Evolutionary conservation across 2,888 invertebrate species (phyloP).

Genomic region (Aphodius sticticus): DNA sequence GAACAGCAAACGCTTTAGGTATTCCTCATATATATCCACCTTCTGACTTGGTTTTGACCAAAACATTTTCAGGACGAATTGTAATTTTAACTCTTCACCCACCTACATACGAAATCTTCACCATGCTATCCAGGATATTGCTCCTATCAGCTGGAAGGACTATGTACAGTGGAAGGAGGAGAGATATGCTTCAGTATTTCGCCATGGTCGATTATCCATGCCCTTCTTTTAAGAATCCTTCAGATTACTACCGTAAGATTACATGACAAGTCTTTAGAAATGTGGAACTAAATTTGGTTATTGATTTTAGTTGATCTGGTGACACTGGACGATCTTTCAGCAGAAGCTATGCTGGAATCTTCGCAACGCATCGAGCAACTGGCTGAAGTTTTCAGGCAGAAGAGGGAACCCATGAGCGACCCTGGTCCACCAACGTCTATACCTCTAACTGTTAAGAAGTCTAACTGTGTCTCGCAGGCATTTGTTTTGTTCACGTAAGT

Average conservation of each 20-base stretch:
- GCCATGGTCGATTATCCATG: slow-evolving; percentile 88
- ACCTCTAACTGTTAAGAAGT: slow-evolving; percentile 70
- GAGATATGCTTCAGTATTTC: slow-evolving; percentile 93
- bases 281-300: not conserved
- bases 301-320: slow-evolving; percentile 84
- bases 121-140: slow-evolving; percentile 88
- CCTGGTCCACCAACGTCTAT: slow-evolving; percentile 83
- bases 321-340: slow-evolving; percentile 90
- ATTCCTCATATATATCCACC: not conserved
- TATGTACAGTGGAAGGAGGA: slow-evolving; percentile 88
- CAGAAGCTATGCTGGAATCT: slow-evolving; percentile 94
- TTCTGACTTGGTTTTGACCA: not conserved
- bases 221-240: slow-evolving; percentile 95
- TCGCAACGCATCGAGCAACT: slow-evolving; percentile 91
- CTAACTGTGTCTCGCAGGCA: slow-evolving; percentile 74
- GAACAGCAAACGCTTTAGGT: slow-evolving; percentile 57
- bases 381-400: slow-evolving; percentile 80
- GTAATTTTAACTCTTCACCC: slow-evolving; percentile 93
- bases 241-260: slow-evolving; percentile 91
- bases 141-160: slow-evolving; percentile 89
- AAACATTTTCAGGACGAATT: slow-evolving; percentile 67
- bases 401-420: slow-evolving; percentile 70
- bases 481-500: slow-evolving; percentile 73
- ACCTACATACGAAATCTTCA: slow-evolving; percentile 93
- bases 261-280: not conserved